These are phyloP conservation scores for Caenorhabditis imperialis DNA, from an alignment of 2,888 invertebrate genomes.

Conservation along the genomic window DNA sequence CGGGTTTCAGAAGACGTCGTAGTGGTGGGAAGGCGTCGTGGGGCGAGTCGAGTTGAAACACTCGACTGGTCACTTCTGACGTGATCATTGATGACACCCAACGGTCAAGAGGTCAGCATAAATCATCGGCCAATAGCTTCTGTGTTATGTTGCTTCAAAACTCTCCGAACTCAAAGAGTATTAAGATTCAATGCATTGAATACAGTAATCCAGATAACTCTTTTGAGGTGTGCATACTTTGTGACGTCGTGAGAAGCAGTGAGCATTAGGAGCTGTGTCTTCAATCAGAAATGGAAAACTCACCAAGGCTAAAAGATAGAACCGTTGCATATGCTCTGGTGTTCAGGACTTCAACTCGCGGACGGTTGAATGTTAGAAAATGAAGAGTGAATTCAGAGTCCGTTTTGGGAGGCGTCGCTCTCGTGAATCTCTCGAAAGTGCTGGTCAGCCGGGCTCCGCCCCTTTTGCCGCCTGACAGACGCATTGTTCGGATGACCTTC, in stretches of 20 bases:
- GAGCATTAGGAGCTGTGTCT: too few species aligned
- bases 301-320: slow-evolving; percentile 26
- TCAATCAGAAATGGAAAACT: too few species aligned
- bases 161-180: too few species aligned
- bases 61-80: slow-evolving; percentile 44
- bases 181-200: too few species aligned
- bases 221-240: too few species aligned
- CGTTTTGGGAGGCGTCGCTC: slow-evolving; percentile 9
- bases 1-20: slow-evolving; percentile 26
- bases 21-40: slow-evolving; percentile 7
- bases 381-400: slow-evolving; percentile 7
- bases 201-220: too few species aligned
- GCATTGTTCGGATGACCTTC: slow-evolving; percentile 51
- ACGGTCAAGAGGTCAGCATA: neutral
- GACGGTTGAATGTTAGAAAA: slow-evolving; percentile 5
- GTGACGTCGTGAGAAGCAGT: too few species aligned
- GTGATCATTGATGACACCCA: slow-evolving; percentile 26
- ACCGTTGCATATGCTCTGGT: slow-evolving; percentile 23
- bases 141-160: too few species aligned
- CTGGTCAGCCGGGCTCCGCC: slow-evolving; percentile 27
- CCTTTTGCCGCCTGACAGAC: slow-evolving; percentile 33
- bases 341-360: slow-evolving; percentile 4
- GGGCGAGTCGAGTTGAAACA: slow-evolving; percentile 27
- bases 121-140: too few species aligned
- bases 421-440: slow-evolving; percentile 26